Evolutionary conservation across 2,113 vertebrate species (phyloP).

Genomic region (Polyodon spathula): DNA sequence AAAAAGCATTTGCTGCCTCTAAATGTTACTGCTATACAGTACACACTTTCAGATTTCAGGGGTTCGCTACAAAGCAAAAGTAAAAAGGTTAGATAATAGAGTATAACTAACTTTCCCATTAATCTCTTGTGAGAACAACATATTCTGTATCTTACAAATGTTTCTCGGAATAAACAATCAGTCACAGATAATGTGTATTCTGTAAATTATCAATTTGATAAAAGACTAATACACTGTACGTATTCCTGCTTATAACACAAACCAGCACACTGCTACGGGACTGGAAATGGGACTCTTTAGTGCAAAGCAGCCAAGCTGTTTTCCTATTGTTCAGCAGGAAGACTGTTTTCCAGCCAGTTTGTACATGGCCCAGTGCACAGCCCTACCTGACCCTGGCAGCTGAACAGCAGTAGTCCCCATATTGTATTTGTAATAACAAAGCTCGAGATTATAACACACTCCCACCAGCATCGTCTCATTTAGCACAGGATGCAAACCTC

Average conservation of each 20-base stretch:
- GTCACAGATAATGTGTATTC: too few relatives aligned
- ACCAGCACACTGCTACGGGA: slow-evolving; percentile 15
- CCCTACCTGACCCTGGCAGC: slow-evolving; percentile 18
- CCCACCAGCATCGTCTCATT: background rate
- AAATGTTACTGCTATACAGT: too few relatives aligned
- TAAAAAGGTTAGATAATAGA: too few relatives aligned
- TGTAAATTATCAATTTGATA: too few relatives aligned
- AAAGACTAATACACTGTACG: background rate
- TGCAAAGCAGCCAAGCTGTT: slow-evolving; percentile 57
- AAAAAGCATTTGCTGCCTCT: too few relatives aligned
- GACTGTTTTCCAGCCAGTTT: slow-evolving; percentile 59
- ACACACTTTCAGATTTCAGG: too few relatives aligned
- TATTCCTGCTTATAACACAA: background rate
- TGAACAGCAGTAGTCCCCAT: slow-evolving; percentile 3
- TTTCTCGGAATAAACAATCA: too few relatives aligned
- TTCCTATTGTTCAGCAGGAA: slow-evolving; percentile 57
- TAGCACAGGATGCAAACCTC: background rate
- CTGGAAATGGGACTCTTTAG: slow-evolving; percentile 43
- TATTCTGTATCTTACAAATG: too few relatives aligned
- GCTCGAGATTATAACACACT: background rate
- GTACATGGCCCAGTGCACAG: slow-evolving; percentile 54
- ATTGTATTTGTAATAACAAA: slow-evolving; percentile 12
- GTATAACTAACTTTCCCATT: too few relatives aligned
- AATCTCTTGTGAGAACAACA: too few relatives aligned
- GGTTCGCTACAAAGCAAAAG: too few relatives aligned